Base-by-base conservation (phyloP, 2,888 invertebrate genomes). In the Dinocampus coccinellae region DNA sequence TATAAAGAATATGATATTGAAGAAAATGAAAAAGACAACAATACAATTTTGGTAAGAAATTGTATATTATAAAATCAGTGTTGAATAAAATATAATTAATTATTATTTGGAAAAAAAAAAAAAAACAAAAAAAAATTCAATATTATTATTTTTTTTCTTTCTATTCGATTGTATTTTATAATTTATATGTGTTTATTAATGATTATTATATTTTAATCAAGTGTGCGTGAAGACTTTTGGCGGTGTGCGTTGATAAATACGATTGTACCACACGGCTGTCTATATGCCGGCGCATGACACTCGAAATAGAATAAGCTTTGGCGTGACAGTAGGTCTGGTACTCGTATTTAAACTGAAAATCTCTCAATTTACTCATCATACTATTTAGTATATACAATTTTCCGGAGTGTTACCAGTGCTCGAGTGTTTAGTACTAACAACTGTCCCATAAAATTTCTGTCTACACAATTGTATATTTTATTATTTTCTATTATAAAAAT, bases 1-100 rank as follows among this genome's bases (percentile, higher is more conserved):
- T 82, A 81, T 78, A 84, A 83, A 76, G 84, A 84, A 76, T 84
- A 85, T 72, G 86, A 86, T 72, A 74, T 76, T 69, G 75, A 78
- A 68, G 84, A 85, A 76, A 84, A 81, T 79, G 85, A 83, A 73
- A 85, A 80, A 76, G 83, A 80, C 73, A 76, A 73, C 16, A 42
- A 36, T 24, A 57, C 13, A 20, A 66, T 26, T 20, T 7, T 39
- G 66, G 66, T 66, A 57, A 66, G 65, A 10, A 34, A 3, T 29
- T 65, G 33, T 16, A 3, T 29, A n/a, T 1, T 1, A 34, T 34
- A 34, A 7, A 29, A n/a, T n/a, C n/a, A 52, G 29, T 52, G 34
- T 26, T 20, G n/a, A 3, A 10, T n/a, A n/a, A n/a, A n/a, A n/a
- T n/a, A n/a, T n/a, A n/a, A n/a, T n/a, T n/a, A n/a, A n/a, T n/a